Conservation (phyloP, 64 coral and sea anemone species). For the Platygyra sinensis region DNA sequence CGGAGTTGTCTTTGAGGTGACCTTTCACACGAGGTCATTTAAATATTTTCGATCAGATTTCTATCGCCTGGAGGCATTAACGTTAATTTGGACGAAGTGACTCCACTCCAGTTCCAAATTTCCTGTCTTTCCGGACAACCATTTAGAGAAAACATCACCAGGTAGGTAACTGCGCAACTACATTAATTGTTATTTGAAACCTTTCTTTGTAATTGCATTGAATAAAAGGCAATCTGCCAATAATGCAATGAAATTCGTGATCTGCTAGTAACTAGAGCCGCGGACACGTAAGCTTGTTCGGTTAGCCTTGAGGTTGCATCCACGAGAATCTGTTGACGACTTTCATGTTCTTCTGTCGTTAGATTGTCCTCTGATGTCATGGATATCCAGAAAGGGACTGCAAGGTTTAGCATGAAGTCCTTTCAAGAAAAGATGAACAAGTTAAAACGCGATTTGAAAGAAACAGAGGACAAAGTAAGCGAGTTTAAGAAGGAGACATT, state of each 20-base stretch:
- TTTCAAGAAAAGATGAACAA: slow-evolving; percentile 38
- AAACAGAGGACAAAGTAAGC: slow-evolving; percentile 15
- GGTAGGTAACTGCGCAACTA: neutral
- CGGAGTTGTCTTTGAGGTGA: neutral
- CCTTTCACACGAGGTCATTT: neutral
- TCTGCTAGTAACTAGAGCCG: neutral
- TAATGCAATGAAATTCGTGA: neutral
- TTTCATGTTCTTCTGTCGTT: neutral
- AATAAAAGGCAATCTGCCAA: neutral
- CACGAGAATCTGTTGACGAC: slow-evolving; percentile 3
- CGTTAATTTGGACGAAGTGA: neutral
- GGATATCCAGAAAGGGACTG: neutral
- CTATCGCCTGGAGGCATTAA: neutral
- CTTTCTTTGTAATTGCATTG: neutral
- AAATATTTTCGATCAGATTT: neutral
- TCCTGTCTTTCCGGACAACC: neutral
- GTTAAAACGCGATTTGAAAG: slow-evolving; percentile 6
- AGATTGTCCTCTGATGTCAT: neutral
- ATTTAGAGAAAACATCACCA: too few relatives aligned
- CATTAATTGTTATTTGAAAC: slow-evolving; percentile 3
- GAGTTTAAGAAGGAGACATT: slow-evolving; percentile 13
- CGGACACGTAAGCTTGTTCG: neutral
- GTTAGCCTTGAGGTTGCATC: neutral
- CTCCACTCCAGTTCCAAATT: neutral
- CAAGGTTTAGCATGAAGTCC: neutral